A percentile compares a stretch with the other conserved stretches of the same genome.
phyloP scores from a whole-genome alignment of 2,113 vertebrate genomes.

The Istiophorus platypterus region DNA sequence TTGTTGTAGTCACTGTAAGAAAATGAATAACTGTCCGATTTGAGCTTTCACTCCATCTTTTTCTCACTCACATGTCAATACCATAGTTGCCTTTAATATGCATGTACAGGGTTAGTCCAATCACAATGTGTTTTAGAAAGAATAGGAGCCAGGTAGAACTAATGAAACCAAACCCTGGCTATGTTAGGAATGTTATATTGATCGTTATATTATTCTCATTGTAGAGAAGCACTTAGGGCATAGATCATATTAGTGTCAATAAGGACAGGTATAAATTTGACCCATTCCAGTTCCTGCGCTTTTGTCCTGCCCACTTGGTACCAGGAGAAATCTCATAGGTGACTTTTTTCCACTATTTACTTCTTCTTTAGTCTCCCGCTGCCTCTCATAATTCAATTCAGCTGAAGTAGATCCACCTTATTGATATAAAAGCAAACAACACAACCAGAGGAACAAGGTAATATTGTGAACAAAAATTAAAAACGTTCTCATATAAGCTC shows the following conservation, averaged over 20 bases:
- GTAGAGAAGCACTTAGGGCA: not conserved
- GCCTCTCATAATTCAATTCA: not conserved
- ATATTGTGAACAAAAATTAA: not conserved
- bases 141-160: too few relatives aligned
- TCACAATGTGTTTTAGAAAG: too few relatives aligned
- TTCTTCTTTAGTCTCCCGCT: not conserved
- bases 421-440: not conserved
- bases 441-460: not conserved
- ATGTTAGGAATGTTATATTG: too few relatives aligned
- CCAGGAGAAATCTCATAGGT: not conserved
- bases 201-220: not conserved
- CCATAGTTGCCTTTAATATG: not conserved
- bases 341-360: not conserved
- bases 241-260: too few relatives aligned
- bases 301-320: not conserved
- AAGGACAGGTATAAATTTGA: not conserved
- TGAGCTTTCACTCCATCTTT: not conserved
- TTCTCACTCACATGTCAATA: not conserved
- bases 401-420: not conserved
- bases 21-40: too few relatives aligned
- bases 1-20: not conserved
- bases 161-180: not conserved
- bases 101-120: too few relatives aligned
- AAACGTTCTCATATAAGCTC: constrained; percentile 13
- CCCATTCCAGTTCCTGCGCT: not conserved